These are phyloP conservation scores for Drosophila simulans DNA, from an alignment of 1,140 invertebrate species.

Conservation along the genomic window DNA sequence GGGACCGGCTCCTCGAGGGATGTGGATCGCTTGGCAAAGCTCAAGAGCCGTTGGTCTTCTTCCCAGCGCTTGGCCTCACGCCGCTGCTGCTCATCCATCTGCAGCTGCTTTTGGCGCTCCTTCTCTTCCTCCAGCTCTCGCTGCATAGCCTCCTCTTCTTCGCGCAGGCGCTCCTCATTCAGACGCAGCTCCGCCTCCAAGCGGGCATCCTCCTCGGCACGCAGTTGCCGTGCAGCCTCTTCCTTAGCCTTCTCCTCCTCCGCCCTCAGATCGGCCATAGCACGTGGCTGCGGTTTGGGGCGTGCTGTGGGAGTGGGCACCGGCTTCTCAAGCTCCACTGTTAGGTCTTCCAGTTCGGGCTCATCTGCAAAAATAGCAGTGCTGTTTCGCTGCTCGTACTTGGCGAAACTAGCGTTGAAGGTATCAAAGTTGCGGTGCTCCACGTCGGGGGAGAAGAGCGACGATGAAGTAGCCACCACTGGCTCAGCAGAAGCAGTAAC, in stretches of 20 bases:
- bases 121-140: slow-evolving; percentile 46
- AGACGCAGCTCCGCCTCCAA: slow-evolving; percentile 62
- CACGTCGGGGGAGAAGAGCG: slow-evolving; percentile 54
- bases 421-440: slow-evolving; percentile 66
- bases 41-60: slow-evolving; percentile 70
- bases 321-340: slow-evolving; percentile 11
- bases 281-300: slow-evolving; percentile 43
- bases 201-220: slow-evolving; percentile 61
- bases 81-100: slow-evolving; percentile 58
- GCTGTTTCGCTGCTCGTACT: slow-evolving; percentile 73
- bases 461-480: slow-evolving; percentile 10
- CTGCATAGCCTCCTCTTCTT: slow-evolving; percentile 62
- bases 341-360: slow-evolving; percentile 28
- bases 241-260: slow-evolving; percentile 37
- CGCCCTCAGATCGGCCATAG: slow-evolving; percentile 20
- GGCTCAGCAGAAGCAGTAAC: not conserved
- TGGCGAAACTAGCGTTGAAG: slow-evolving; percentile 67
- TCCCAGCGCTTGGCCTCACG: slow-evolving; percentile 69
- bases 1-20: slow-evolving; percentile 43
- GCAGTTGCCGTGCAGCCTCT: slow-evolving; percentile 28
- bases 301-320: slow-evolving; percentile 23
- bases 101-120: slow-evolving; percentile 24
- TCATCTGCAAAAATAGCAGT: slow-evolving; percentile 67
- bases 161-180: slow-evolving; percentile 67
- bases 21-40: slow-evolving; percentile 65